Conservation (phyloP, 2,113 vertebrate genomes). For the Cyphomyrus plagiostoma region DNA sequence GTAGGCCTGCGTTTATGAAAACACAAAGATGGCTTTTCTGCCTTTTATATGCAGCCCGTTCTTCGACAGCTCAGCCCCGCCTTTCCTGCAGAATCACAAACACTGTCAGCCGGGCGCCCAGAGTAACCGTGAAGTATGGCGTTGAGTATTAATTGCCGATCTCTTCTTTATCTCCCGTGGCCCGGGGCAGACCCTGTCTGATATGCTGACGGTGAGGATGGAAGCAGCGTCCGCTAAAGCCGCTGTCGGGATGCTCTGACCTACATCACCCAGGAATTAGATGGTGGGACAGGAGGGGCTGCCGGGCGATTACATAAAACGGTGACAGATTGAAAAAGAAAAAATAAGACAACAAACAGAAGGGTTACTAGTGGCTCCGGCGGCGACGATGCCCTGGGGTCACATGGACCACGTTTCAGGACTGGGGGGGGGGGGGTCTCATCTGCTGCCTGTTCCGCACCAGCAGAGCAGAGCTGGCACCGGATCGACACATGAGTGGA, state of each 20-base stretch:
- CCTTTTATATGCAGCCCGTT: not conserved
- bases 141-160: not conserved
- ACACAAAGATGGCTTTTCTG: not conserved
- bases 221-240: not conserved
- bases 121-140: not conserved
- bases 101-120: too few species aligned
- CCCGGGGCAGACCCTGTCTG: slow-evolving; percentile 4
- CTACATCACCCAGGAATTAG: slow-evolving; percentile 26
- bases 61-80: not conserved
- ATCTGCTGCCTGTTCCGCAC: slow-evolving; percentile 10
- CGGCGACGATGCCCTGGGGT: not conserved
- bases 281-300: not conserved
- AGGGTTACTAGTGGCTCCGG: not conserved
- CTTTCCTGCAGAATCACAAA: not conserved
- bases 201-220: slow-evolving; percentile 12
- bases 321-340: slow-evolving; percentile 32
- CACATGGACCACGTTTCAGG: not conserved
- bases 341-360: slow-evolving; percentile 2
- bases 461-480: not conserved
- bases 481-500: not conserved
- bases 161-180: slow-evolving; percentile 14
- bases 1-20: not conserved
- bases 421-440: not conserved
- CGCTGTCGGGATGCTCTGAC: slow-evolving; percentile 15
- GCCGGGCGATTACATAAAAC: not conserved